Percentiles rank a stretch among this genome's conserved stretches.
phyloP scores from a whole-genome alignment of 2,113 vertebrate species.

The Benitochromis conjunctus region DNA sequence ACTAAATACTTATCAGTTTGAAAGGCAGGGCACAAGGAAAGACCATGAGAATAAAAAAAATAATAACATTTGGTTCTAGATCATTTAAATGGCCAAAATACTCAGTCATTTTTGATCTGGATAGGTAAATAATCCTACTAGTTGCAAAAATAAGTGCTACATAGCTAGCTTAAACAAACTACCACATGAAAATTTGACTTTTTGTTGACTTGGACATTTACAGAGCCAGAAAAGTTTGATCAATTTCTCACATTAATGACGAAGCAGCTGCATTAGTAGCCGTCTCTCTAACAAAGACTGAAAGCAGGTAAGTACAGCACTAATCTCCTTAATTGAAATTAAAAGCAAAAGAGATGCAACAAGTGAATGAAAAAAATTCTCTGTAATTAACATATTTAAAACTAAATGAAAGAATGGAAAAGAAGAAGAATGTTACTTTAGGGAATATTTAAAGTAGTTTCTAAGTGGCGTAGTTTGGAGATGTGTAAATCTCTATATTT shows the following conservation, averaged over 20 bases:
- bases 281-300: background rate
- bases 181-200: background rate
- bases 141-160: no score
- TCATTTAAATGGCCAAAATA: background rate
- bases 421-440: background rate
- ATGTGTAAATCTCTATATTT: background rate
- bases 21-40: background rate
- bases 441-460: background rate
- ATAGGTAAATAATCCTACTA: no score
- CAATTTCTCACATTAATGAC: background rate
- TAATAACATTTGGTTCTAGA: background rate
- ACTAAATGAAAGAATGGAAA: background rate
- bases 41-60: background rate
- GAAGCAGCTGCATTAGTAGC: background rate
- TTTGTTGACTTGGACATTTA: background rate
- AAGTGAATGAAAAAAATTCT: background rate
- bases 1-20: background rate
- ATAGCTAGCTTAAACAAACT: background rate
- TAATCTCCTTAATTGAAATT: background rate
- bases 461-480: background rate
- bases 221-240: background rate
- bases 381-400: background rate
- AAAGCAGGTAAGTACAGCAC: no score
- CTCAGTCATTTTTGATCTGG: no score
- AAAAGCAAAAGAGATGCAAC: background rate